A percentile compares a stretch with the other conserved stretches of the same genome.
Conservation (phyloP, 1,140 invertebrate species). For the Caenorhabditis inopinata region DNA sequence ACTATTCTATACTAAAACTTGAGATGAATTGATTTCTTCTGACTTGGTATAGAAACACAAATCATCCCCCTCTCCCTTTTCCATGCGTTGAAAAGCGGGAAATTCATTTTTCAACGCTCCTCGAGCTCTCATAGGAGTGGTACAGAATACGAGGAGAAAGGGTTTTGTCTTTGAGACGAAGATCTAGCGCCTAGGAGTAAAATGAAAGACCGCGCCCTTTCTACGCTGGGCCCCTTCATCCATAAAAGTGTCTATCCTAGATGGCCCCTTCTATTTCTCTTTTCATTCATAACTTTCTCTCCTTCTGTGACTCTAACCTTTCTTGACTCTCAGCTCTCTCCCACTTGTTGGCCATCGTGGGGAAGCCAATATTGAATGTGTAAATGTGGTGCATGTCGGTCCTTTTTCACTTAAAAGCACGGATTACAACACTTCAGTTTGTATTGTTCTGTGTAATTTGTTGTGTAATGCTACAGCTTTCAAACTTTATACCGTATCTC, state of each 20-base stretch:
- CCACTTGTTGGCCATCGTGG: background rate
- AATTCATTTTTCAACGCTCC: no score
- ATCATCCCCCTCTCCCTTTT: no score
- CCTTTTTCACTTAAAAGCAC: background rate
- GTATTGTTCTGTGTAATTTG: no score
- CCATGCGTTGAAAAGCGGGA: no score
- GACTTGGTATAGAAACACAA: no score
- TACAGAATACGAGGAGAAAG: slow-evolving; percentile 2
- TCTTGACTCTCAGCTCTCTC: slow-evolving; percentile 11
- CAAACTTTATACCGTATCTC: no score
- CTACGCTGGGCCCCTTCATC: background rate
- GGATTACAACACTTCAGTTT: background rate
- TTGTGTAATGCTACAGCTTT: no score
- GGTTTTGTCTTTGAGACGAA: background rate
- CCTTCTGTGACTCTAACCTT: no score
- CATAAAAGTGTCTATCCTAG: slow-evolving; percentile 21
- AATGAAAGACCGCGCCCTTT: slow-evolving; percentile 21
- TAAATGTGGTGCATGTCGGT: background rate
- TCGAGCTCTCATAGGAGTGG: background rate
- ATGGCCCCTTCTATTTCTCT: slow-evolving; percentile 13
- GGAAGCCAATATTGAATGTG: background rate
- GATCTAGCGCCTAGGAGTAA: background rate
- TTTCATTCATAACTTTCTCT: background rate
- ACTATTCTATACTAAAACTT: no score
- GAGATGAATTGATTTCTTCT: no score